These are phyloP conservation scores for Stegostoma tigrinum DNA, from an alignment of 2,113 vertebrate genomes.

Conservation along the genomic window DNA sequence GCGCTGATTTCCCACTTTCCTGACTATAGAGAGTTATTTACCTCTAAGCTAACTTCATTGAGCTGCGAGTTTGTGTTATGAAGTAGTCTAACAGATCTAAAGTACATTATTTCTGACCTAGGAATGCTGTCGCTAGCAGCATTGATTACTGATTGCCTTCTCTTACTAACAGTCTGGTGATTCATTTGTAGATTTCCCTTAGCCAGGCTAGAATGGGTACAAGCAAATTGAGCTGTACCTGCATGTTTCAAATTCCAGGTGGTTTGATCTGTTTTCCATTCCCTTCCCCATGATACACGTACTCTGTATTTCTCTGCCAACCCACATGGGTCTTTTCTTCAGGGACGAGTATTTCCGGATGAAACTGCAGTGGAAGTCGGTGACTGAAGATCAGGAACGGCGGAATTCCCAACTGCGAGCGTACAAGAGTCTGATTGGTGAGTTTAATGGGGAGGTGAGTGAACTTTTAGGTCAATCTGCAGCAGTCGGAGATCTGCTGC, in stretches of 20 bases:
- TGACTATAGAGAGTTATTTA: background rate
- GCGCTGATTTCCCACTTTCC: too few relatives aligned
- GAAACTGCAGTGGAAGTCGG: constrained; percentile 89
- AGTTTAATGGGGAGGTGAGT: constrained; percentile 39
- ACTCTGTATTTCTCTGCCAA: background rate
- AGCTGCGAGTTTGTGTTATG: background rate
- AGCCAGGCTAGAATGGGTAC: too few relatives aligned
- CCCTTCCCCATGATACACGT: background rate
- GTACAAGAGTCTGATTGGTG: constrained; percentile 78
- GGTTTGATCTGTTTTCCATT: background rate
- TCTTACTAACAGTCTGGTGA: too few relatives aligned
- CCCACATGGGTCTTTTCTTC: background rate
- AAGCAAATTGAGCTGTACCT: background rate
- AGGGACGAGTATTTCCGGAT: constrained; percentile 87
- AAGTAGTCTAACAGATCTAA: background rate
- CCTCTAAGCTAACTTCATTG: background rate
- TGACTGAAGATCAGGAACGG: constrained; percentile 80
- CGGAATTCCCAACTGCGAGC: constrained; percentile 79
- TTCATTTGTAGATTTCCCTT: background rate
- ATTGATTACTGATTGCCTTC: background rate
- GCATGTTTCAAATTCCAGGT: background rate
- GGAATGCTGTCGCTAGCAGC: background rate
- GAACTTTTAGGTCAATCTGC: background rate
- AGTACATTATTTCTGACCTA: background rate
- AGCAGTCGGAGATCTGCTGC: background rate